These are phyloP conservation scores for Lepeophtheirus nordmannii DNA, from an alignment of 2,888 invertebrate genomes.

Conservation along the genomic window DNA sequence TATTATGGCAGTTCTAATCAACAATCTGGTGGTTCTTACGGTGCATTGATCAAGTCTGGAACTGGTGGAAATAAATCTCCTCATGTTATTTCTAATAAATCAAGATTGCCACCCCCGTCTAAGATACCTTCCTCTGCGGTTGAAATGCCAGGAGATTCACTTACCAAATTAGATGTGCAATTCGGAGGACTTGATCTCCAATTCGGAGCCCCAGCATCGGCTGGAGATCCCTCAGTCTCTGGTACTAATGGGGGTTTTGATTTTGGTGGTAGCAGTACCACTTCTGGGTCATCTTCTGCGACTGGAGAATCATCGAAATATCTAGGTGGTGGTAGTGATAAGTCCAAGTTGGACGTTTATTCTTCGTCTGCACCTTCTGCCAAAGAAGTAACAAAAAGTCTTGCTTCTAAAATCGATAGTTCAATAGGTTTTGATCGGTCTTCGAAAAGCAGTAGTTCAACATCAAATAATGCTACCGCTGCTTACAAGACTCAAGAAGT, in stretches of 20 bases:
- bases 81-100: constrained; percentile 30
- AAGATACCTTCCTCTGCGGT: constrained; percentile 86
- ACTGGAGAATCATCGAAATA: neutral
- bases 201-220: constrained; percentile 6
- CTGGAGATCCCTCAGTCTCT: neutral
- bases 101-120: constrained; percentile 65
- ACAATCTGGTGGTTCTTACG: neutral
- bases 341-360: neutral
- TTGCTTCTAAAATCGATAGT: neutral
- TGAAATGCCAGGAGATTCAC: constrained; percentile 85
- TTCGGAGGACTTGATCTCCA: constrained; percentile 63
- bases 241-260: constrained; percentile 9
- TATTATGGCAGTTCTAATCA: too few species aligned
- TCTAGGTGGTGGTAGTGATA: neutral
- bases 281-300: neutral
- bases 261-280: neutral
- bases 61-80: neutral
- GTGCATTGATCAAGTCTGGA: constrained; percentile 4
- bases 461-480: too few species aligned
- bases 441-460: too few species aligned
- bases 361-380: constrained; percentile 12
- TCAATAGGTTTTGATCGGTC: neutral
- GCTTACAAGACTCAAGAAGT: too few species aligned
- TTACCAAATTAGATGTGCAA: constrained; percentile 70
- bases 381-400: constrained; percentile 22